phyloP scores from a whole-genome alignment of 2,888 invertebrate genomes.

The Drepana falcataria region DNA sequence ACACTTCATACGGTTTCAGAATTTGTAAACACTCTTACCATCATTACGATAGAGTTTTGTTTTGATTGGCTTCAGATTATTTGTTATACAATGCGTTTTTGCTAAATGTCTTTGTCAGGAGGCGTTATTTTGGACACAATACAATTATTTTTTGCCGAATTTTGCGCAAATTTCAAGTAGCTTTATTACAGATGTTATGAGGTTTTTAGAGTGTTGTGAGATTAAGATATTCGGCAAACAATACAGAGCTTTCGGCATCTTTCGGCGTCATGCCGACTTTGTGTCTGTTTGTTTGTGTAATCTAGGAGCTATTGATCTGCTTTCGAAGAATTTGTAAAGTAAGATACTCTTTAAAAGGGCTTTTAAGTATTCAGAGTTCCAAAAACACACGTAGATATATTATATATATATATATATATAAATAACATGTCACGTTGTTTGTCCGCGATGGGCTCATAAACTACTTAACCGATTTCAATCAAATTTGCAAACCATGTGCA shows the following conservation, averaged over 20 bases:
- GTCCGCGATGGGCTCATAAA: no score
- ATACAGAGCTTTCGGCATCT: background rate
- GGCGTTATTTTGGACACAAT: slow-evolving; percentile 44
- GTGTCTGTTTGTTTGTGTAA: background rate
- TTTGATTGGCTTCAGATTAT: background rate
- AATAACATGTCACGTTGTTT: no score
- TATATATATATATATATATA: no score
- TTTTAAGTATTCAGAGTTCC: no score
- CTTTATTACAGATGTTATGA: slow-evolving; percentile 15
- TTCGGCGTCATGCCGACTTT: background rate
- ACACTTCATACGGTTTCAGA: background rate
- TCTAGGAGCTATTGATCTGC: background rate
- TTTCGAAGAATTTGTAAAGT: no score
- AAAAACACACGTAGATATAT: no score
- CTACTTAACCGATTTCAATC: no score
- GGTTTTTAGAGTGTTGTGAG: slow-evolving; percentile 19
- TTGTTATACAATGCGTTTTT: background rate
- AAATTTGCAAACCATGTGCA: no score
- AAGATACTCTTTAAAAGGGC: background rate
- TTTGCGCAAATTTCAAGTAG: slow-evolving; percentile 40
- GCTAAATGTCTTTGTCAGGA: slow-evolving; percentile 4
- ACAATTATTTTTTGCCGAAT: slow-evolving; percentile 30
- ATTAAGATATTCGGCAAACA: slow-evolving; percentile 14
- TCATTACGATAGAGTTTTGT: background rate
- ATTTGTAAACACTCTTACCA: background rate